A percentile compares a stretch with the other conserved stretches of the same genome.
Conservation (phyloP, 2,888 invertebrate genomes). For the Cryptocephalus moraei region DNA sequence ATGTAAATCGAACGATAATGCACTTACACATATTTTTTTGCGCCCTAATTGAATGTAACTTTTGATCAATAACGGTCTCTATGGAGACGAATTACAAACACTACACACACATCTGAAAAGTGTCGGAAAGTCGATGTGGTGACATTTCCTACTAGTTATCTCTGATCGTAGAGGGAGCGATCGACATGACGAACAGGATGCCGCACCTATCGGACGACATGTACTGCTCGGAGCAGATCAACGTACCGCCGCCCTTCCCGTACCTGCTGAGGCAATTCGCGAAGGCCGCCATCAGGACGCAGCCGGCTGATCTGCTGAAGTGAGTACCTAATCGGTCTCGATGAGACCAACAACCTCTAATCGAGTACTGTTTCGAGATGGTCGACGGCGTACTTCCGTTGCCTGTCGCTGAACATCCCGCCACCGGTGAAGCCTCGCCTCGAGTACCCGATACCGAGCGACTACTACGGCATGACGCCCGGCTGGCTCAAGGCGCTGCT, state of each 20-base stretch:
- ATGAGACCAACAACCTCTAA: neutral
- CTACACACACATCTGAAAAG: neutral
- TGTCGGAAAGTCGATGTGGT: too few relatives aligned
- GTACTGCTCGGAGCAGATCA: constrained; percentile 74
- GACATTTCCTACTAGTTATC: too few relatives aligned
- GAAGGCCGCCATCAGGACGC: constrained; percentile 84
- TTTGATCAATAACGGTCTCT: too few relatives aligned
- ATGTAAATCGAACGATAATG: too few relatives aligned
- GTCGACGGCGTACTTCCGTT: constrained; percentile 75
- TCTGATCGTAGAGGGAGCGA: too few relatives aligned
- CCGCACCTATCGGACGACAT: constrained; percentile 57
- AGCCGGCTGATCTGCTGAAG: constrained; percentile 72
- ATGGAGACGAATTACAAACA: neutral
- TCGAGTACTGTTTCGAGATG: constrained; percentile 42
- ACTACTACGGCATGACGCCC: constrained; percentile 64
- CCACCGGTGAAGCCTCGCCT: constrained; percentile 73
- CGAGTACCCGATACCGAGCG: constrained; percentile 61
- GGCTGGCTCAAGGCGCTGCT: constrained; percentile 70
- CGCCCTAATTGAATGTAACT: too few relatives aligned
- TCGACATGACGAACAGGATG: constrained; percentile 37
- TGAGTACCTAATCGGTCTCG: constrained; percentile 18
- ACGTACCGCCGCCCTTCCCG: constrained; percentile 73
- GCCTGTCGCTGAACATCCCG: constrained; percentile 62
- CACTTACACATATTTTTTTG: too few relatives aligned
- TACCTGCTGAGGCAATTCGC: constrained; percentile 78